Conservation (phyloP, 2,888 invertebrate species). For the Panzeria rudis region DNA sequence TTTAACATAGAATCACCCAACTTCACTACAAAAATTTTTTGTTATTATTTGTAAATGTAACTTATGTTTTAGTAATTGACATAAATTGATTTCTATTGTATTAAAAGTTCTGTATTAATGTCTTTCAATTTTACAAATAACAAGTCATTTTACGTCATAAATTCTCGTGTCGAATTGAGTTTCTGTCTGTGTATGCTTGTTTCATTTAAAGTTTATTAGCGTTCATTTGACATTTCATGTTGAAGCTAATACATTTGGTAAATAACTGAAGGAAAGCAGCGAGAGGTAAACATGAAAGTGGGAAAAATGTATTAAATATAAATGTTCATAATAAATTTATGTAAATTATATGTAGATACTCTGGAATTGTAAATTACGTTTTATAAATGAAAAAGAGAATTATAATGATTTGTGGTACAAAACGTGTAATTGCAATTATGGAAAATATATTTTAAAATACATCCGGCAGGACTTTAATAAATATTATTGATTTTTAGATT, state of each 20-base stretch:
- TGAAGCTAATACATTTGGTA: not conserved
- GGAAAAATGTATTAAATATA: not conserved
- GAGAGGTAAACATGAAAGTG: not conserved
- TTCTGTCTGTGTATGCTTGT: not conserved
- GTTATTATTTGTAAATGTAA: not conserved
- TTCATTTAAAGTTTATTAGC: constrained; percentile 10
- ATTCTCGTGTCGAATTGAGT: constrained; percentile 14
- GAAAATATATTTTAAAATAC: not conserved
- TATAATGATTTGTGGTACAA: not conserved
- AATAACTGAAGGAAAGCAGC: not conserved
- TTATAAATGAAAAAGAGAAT: not conserved
- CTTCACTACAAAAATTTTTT: not conserved
- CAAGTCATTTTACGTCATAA: constrained; percentile 1
- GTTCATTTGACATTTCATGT: not conserved
- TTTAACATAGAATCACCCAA: not conserved
- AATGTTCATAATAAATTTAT: not conserved
- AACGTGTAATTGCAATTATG: no score
- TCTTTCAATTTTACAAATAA: not conserved
- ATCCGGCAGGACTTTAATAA: no score
- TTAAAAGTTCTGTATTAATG: not conserved
- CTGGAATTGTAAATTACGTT: not conserved
- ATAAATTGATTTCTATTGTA: constrained; percentile 49
- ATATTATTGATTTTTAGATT: no score
- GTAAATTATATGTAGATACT: not conserved
- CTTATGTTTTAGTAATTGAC: constrained; percentile 37